These are phyloP conservation scores for Andrena bicolor DNA, from an alignment of 2,888 invertebrate genomes.

Conservation along the genomic window DNA sequence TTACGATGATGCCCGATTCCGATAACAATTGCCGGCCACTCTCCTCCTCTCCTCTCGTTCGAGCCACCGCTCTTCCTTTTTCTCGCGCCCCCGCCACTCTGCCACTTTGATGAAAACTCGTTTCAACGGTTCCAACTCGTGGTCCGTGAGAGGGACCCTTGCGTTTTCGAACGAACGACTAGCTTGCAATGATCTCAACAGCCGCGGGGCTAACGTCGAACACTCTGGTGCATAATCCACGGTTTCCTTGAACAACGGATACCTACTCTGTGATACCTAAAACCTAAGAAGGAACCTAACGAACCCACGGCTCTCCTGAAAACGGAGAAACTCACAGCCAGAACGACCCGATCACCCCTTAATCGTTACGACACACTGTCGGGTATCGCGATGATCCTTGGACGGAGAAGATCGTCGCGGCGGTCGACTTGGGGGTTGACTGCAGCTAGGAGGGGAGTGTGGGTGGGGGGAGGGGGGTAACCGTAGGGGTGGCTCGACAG, in stretches of 20 bases:
- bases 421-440: not conserved
- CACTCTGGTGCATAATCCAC: too few relatives aligned
- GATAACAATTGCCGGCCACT: constrained; percentile 29
- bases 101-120: not conserved
- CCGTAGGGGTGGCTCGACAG: constrained; percentile 71
- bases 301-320: too few relatives aligned
- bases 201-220: too few relatives aligned
- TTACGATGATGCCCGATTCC: constrained; percentile 50
- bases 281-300: too few relatives aligned
- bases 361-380: too few relatives aligned
- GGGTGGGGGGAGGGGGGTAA: constrained; percentile 51
- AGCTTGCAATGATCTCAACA: too few relatives aligned
- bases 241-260: too few relatives aligned
- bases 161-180: too few relatives aligned
- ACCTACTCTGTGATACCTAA: too few relatives aligned
- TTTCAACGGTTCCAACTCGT: not conserved
- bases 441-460: not conserved
- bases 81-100: not conserved
- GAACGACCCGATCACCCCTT: too few relatives aligned
- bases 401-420: not conserved
- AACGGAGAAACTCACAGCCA: too few relatives aligned
- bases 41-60: not conserved
- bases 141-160: too few relatives aligned
- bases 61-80: not conserved
- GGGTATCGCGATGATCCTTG: not conserved